These are phyloP conservation scores for Suncus etruscus DNA, from an alignment of 2,113 vertebrate species.

Conservation along the genomic window DNA sequence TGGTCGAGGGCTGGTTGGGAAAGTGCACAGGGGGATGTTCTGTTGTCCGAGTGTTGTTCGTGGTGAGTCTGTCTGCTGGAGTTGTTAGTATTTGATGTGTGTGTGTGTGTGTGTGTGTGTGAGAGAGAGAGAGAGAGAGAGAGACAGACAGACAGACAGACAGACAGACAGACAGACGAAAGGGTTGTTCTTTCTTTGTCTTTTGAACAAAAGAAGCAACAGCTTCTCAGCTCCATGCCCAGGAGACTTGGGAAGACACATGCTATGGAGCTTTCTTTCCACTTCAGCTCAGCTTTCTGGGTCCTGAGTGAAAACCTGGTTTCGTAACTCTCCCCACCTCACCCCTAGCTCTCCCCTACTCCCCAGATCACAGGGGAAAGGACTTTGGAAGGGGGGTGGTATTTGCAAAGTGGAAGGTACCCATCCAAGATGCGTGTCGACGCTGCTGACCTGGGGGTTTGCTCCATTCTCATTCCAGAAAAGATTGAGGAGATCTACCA, in stretches of 20 bases:
- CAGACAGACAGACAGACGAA: too few relatives aligned
- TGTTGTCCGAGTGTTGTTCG: too few relatives aligned
- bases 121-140: too few relatives aligned
- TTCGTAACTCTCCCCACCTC: background rate
- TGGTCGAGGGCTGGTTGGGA: too few relatives aligned
- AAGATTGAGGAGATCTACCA: constrained; percentile 98
- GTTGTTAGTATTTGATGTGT: too few relatives aligned
- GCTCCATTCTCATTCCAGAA: constrained; percentile 85
- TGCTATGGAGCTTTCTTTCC: too few relatives aligned
- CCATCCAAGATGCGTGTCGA: background rate
- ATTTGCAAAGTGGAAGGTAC: background rate
- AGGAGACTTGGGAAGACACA: background rate
- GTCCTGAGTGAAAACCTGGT: background rate
- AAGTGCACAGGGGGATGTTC: too few relatives aligned
- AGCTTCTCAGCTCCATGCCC: background rate
- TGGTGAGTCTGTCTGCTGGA: too few relatives aligned
- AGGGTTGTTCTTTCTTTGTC: too few relatives aligned
- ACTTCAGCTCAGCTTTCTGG: background rate
- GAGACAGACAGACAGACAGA: too few relatives aligned
- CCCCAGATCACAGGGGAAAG: background rate
- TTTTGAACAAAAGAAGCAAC: background rate
- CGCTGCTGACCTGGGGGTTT: background rate
- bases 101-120: too few relatives aligned
- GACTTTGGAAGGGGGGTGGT: background rate
- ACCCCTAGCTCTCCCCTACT: too few relatives aligned